Conservation (phyloP, 2,888 invertebrate genomes). For the Epirrhoe alternata region DNA sequence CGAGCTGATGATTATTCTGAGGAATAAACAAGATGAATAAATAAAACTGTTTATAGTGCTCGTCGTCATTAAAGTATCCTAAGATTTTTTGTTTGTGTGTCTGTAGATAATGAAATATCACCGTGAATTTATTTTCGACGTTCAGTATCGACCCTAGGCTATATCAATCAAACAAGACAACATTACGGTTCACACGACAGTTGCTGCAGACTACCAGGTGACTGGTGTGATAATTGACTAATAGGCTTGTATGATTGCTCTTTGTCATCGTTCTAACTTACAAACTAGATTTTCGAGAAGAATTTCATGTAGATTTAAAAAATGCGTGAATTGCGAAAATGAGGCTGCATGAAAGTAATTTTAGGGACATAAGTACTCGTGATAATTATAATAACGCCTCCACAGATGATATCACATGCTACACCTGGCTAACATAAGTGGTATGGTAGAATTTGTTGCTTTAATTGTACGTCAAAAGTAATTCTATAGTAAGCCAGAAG, state of each 20-base stretch:
- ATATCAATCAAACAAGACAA: conserved; percentile 62
- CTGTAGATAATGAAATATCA: no score
- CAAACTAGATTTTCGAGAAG: background rate
- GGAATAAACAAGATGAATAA: background rate
- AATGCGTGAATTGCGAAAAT: no score
- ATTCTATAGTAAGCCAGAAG: no score
- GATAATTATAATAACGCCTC: no score
- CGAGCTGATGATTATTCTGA: background rate
- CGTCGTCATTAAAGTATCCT: background rate
- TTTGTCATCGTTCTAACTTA: background rate
- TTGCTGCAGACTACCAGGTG: conserved; percentile 32
- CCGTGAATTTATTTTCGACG: background rate
- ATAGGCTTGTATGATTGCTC: conserved; percentile 6
- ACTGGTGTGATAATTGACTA: conserved; percentile 17
- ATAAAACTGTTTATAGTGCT: background rate
- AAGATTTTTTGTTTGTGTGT: no score
- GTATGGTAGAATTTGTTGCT: no score
- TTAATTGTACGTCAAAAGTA: no score
- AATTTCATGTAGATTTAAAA: background rate
- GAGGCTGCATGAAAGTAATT: no score
- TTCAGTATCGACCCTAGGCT: conserved; percentile 51
- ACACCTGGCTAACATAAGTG: no score
- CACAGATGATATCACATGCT: no score
- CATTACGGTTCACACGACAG: conserved; percentile 42
- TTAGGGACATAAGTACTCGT: no score